Evolutionary conservation across 2,888 invertebrate species (phyloP).

Genomic region (Drosophila infuscata): DNA sequence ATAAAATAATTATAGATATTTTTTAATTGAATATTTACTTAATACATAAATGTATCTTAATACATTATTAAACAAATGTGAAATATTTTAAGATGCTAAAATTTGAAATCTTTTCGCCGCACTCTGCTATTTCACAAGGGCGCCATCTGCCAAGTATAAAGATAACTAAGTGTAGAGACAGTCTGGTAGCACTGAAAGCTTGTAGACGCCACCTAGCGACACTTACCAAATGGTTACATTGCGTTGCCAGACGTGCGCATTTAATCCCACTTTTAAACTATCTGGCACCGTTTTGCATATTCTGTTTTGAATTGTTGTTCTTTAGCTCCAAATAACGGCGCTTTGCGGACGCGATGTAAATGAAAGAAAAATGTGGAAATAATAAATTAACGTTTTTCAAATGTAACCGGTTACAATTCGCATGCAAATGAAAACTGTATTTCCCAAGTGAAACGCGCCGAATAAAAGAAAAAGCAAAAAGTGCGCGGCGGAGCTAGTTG

Average conservation of each 20-base stretch:
- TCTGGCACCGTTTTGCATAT: constrained; percentile 28
- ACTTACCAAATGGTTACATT: accelerated
- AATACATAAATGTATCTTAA: too few species aligned
- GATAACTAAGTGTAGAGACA: not conserved
- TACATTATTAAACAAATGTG: not conserved
- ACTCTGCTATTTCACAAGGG: accelerated
- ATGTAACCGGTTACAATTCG: constrained; percentile 69
- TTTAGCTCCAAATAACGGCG: constrained; percentile 54
- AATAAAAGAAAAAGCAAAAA: constrained; percentile 28
- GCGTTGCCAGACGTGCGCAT: constrained; percentile 26
- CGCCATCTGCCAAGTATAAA: constrained; percentile 16
- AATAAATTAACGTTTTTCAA: constrained; percentile 55
- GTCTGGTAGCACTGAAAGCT: constrained; percentile 1
- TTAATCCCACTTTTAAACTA: not conserved
- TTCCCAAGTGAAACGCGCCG: constrained; percentile 32
- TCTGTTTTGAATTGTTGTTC: constrained; percentile 62
- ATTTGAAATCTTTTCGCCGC: not conserved
- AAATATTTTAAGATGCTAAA: too few species aligned
- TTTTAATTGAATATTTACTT: not conserved
- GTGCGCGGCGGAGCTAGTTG: constrained; percentile 40
- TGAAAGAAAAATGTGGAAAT: constrained; percentile 64
- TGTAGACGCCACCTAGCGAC: constrained; percentile 18
- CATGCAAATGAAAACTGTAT: constrained; percentile 29
- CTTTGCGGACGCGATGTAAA: constrained; percentile 54
- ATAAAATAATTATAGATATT: not conserved